Evolutionary conservation across 2,797 vertebrate species (phyloP).

Genomic region (Halcyon leucocephala): DNA sequence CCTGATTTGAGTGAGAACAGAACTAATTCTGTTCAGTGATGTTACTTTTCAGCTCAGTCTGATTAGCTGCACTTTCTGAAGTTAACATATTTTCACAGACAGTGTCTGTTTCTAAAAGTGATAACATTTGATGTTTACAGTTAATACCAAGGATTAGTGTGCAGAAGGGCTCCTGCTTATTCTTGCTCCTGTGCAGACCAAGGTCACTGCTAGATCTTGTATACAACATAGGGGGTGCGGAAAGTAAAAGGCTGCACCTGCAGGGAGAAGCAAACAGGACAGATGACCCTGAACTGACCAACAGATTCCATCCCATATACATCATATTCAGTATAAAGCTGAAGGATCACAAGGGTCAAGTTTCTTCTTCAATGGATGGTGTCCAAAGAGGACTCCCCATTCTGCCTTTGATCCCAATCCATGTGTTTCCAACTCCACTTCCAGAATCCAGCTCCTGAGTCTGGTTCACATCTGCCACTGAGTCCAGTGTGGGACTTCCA

Average conservation of each 20-base stretch:
- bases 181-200: not conserved
- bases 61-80: not conserved
- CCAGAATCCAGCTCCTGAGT: not conserved
- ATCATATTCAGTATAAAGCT: not conserved
- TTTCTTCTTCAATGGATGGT: not conserved
- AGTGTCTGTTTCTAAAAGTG: not conserved
- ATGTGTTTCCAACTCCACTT: not conserved
- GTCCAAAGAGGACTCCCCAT: not conserved
- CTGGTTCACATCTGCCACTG: not conserved
- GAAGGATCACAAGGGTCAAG: not conserved
- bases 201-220: not conserved
- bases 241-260: not conserved
- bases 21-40: not conserved
- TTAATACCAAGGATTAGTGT: not conserved
- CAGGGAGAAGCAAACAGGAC: not conserved
- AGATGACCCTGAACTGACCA: too few species aligned
- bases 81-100: not conserved
- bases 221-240: not conserved
- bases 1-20: not conserved
- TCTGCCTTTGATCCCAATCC: not conserved
- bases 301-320: not conserved
- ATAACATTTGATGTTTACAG: not conserved
- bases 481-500: not conserved
- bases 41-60: not conserved
- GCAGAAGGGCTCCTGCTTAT: not conserved